Base-by-base conservation (phyloP, 2,888 invertebrate genomes). In the Apamea crenata region DNA sequence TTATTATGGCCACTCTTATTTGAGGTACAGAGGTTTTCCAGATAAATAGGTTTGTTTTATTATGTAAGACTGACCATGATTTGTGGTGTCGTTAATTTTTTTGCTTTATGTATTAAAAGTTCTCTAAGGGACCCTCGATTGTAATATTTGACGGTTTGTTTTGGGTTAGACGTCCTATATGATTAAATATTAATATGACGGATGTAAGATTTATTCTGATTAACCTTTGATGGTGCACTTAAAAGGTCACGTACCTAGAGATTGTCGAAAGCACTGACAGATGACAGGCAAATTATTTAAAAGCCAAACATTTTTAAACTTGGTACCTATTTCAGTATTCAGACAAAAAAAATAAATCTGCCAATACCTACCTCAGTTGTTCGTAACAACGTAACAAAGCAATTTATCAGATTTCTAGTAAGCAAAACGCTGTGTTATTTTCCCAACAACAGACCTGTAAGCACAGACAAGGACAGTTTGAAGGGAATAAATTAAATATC, bases 1-100 rank as follows among this genome's bases (percentile, higher is more conserved):
- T 94, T 96, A 96, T 96, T 96, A 96, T 95, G 92, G 95, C 95
- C 95, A 93, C 94, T 95, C 94, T 94, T 94, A 93, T 95, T 96
- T 94, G 95, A 95, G 95, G 95, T 94, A 94, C 94, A 92, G 93
- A 93, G 94, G 94, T 94, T 95, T 94, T 92, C 89, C 91, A 93
- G 93, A 95, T 95, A 96, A 95, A 96, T 95, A 95, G 92, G 90
- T 91, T 90, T 93, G 92, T 90, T 92, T 93, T 93, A 94, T 94
- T 95, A 93, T 94, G 93, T 93, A 93, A 91, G 90, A 93, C 91
- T 92, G 92, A 91, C 92, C 93, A 92, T 92, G 92, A 93, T 93
- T 93, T 93, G 91, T 90, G 87, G 81, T 79, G 83, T 88, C 87
- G 86, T 85, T 85, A 87, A 84, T 80, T 84, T 83, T 86, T 85